These are phyloP conservation scores for Motacilla alba DNA, from an alignment of 2,113 vertebrate species.

Conservation along the genomic window DNA sequence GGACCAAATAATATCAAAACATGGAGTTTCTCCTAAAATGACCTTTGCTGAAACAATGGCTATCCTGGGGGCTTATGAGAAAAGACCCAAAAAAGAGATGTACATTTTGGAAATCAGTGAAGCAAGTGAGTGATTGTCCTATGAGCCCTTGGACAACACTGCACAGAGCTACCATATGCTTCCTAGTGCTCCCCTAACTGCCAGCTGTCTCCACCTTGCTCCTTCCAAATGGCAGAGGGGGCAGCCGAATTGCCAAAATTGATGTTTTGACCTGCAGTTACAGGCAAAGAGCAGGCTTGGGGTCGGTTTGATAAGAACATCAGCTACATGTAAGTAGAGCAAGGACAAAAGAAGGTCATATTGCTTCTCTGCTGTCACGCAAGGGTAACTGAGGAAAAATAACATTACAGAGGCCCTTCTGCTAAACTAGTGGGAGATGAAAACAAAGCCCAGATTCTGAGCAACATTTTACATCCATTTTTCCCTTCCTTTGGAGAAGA, in stretches of 20 bases:
- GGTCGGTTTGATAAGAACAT: background rate
- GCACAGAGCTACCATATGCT: constrained; percentile 50
- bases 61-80: background rate
- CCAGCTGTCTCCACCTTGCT: constrained; percentile 50
- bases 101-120: constrained; percentile 11
- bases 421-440: background rate
- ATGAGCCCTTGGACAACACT: background rate
- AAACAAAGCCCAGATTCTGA: background rate
- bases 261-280: constrained; percentile 40
- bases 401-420: background rate
- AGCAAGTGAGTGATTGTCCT: constrained; percentile 29
- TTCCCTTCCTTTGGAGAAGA: background rate
- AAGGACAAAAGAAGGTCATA: constrained; percentile 12
- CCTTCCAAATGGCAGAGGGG: constrained; percentile 55
- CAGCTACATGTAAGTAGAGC: background rate
- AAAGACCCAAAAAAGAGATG: background rate
- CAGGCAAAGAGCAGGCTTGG: background rate
- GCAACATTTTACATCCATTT: background rate
- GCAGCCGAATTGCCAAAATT: constrained; percentile 15
- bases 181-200: constrained; percentile 56
- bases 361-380: rapidly evolving
- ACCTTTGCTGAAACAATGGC: background rate
- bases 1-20: background rate
- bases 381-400: background rate
- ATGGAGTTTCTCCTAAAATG: background rate